Conservation (phyloP, 2,113 vertebrate genomes). For the Myotis yumanensis region DNA sequence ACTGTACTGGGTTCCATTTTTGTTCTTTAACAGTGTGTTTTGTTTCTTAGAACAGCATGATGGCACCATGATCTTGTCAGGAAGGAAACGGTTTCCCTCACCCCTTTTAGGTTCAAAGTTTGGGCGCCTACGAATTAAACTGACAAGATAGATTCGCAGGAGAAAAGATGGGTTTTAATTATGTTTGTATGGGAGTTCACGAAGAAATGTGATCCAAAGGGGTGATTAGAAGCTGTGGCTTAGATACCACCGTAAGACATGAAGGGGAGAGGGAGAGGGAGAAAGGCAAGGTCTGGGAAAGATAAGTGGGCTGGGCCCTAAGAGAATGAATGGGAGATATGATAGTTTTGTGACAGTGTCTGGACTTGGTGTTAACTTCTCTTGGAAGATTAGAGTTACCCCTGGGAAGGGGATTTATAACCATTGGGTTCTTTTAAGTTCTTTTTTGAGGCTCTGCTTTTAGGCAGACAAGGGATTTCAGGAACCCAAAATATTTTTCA, state of each 20-base stretch:
- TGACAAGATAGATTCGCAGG: not conserved
- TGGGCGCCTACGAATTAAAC: not conserved
- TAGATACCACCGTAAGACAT: not conserved
- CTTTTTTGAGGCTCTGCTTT: not conserved
- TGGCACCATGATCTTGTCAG: not conserved
- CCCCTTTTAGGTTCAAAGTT: not conserved
- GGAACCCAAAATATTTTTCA: conserved; percentile 22
- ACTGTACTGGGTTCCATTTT: not conserved
- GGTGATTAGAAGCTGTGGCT: not conserved
- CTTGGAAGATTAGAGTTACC: not conserved
- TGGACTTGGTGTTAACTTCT: not conserved
- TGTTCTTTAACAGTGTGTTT: not conserved
- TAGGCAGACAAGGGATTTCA: conserved; percentile 13
- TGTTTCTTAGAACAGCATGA: not conserved
- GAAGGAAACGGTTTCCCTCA: not conserved
- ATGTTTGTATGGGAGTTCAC: not conserved
- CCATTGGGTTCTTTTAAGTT: not conserved
- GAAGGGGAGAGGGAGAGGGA: not conserved
- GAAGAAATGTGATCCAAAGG: not conserved
- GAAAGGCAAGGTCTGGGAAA: not conserved
- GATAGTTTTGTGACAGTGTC: not conserved
- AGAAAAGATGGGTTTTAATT: not conserved
- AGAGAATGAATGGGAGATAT: not conserved
- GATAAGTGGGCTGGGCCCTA: too few species aligned
- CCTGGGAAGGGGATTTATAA: not conserved